Percentiles rank a stretch among this genome's conserved stretches.
Evolutionary conservation across 2,113 vertebrate species (phyloP).

Genomic region (Neolamprologus caudopunctatus): DNA sequence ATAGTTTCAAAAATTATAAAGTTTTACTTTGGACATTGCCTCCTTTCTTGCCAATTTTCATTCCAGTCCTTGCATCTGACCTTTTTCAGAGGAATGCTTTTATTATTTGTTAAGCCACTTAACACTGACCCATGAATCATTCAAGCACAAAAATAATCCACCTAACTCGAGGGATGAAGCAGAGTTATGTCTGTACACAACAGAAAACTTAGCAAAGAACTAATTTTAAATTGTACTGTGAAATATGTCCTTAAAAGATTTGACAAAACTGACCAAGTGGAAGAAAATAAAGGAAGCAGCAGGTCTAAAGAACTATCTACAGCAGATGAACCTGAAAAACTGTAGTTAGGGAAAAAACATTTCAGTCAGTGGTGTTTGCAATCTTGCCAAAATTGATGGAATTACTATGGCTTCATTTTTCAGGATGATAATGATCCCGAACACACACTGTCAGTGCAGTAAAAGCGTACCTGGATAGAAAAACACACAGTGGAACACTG

Average conservation of each 20-base stretch:
- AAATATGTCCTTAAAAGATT: neutral
- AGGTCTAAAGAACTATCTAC: neutral
- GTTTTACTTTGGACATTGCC: neutral
- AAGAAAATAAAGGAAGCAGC: neutral
- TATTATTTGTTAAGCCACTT: neutral
- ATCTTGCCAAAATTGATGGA: neutral
- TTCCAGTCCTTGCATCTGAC: neutral
- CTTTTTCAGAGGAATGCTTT: neutral
- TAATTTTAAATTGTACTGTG: neutral
- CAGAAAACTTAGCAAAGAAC: neutral
- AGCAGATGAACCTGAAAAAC: neutral
- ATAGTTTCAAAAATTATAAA: neutral
- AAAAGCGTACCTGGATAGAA: neutral
- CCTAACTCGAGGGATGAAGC: neutral
- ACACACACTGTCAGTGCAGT: neutral
- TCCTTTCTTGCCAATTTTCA: neutral
- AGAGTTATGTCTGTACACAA: neutral
- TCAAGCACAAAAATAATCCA: accelerated
- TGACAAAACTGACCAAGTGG: neutral
- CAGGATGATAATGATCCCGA: neutral
- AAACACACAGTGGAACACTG: neutral
- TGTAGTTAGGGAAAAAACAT: neutral
- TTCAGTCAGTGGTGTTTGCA: neutral
- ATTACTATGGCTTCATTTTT: neutral
- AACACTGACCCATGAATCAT: neutral